Percentiles rank a stretch among this genome's conserved stretches.
Evolutionary conservation across 2,888 invertebrate species (phyloP).

Genomic region (Priocnemis perturbator): DNA sequence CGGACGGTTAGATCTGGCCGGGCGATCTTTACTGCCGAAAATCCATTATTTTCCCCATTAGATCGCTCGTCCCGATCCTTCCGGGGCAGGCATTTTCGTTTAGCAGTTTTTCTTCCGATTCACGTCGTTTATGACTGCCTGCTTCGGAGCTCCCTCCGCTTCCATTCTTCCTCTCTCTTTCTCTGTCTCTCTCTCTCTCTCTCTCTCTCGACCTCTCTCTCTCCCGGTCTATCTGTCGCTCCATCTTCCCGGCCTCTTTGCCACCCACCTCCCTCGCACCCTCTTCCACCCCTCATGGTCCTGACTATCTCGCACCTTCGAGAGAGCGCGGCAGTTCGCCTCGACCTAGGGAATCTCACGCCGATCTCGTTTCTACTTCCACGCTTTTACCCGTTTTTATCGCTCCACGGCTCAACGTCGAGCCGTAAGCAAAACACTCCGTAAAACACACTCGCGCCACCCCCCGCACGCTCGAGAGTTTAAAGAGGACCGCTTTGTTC

Average conservation of each 20-base stretch:
- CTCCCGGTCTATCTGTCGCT: background rate
- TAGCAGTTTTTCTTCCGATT: constrained; percentile 74
- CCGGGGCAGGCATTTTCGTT: constrained; percentile 71
- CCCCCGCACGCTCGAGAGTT: constrained; percentile 26
- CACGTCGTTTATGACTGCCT: constrained; percentile 70
- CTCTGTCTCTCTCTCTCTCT: constrained; percentile 14
- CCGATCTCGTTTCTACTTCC: constrained; percentile 56
- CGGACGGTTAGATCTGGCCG: constrained; percentile 65
- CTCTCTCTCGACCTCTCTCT: background rate
- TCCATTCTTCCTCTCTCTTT: constrained; percentile 16
- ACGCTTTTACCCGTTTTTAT: constrained; percentile 45
- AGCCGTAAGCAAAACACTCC: constrained; percentile 49
- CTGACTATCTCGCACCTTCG: constrained; percentile 54
- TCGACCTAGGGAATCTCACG: constrained; percentile 50
- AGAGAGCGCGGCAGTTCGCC: constrained; percentile 40
- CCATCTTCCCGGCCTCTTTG: background rate
- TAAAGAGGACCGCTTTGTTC: constrained; percentile 47
- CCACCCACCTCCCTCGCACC: background rate
- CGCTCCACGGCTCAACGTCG: constrained; percentile 30
- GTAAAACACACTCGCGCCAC: constrained; percentile 14
- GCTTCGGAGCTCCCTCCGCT: constrained; percentile 21
- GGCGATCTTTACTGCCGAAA: constrained; percentile 74
- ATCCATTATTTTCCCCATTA: constrained; percentile 75
- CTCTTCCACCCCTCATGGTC: constrained; percentile 9
- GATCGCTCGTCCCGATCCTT: constrained; percentile 69